Base-by-base conservation (phyloP, 2,797 vertebrate genomes). In the Semaprochilodus insignis region DNA sequence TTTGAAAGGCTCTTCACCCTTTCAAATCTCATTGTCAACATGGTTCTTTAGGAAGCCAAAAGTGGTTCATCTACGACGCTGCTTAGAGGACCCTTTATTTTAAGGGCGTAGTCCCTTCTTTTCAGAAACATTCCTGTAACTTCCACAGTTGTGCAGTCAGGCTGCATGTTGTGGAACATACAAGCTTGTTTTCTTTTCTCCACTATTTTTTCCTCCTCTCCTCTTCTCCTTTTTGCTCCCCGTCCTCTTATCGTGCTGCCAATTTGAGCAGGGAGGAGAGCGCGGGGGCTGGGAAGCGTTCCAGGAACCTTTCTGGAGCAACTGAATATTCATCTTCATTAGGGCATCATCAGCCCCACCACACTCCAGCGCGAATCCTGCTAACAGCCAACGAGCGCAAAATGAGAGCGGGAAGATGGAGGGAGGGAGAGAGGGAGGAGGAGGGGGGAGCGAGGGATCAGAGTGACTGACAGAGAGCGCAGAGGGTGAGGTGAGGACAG, bases 311-410 rank as follows among this genome's bases (percentile, higher is more conserved):
- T 90, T 90, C 88, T 85, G 90, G 92, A 88, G 89, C 89, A 91
- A 90, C 92, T 93, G 90, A 91, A 96, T 95, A 96, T 96, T 95
- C 86, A 93, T 96, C 94, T 96, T 96, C 93, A 95, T 96, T 96
- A 95, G 85, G 88, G 90, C 90, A 91, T 93, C 85, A 91, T 92
- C 89, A 85, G 87, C 91, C 34, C 89, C 90, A 89, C 90, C 89
- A 89, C 87, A 90, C 78, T 88, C 87, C 92, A 85, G 88, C 90
- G 86, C 85, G 86, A 88, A 91, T 81, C 86, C 88, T 92, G 87
- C 93, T 94, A 94, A 94, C 87, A 92, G 91, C 88, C 89, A 92
- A 88, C 85, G 91, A 92, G 85, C 89, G 92, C 86, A 89, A 88
- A 90, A 91, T 82, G 78, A 74, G 81, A 57, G 21, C 15, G 1